Percentiles rank a stretch among this genome's conserved stretches.
Evolutionary conservation across 2,113 vertebrate species (phyloP).

Genomic region (Colaptes auratus): DNA sequence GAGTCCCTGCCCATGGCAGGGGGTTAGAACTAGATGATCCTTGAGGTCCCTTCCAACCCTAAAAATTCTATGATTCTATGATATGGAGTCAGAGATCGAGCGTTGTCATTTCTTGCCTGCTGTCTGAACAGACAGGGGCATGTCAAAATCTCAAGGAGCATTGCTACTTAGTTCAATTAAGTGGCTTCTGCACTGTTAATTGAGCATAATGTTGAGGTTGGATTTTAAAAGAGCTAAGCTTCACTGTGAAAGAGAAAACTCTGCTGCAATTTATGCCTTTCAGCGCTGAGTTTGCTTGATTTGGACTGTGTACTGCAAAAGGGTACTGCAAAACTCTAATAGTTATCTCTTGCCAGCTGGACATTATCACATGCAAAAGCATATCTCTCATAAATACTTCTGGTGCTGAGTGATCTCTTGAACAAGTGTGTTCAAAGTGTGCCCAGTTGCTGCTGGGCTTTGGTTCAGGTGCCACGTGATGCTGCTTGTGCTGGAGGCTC

Average conservation of each 20-base stretch:
- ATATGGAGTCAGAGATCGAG: not conserved
- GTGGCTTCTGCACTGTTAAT: not conserved
- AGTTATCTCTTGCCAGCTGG: conserved; percentile 22
- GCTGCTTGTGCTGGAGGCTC: conserved; percentile 14
- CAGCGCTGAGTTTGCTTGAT: not conserved
- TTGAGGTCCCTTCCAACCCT: too few relatives aligned
- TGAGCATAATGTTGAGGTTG: not conserved
- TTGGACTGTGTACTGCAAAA: not conserved
- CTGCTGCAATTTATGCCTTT: not conserved
- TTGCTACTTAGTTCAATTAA: not conserved
- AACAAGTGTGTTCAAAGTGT: not conserved
- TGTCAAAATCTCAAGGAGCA: not conserved
- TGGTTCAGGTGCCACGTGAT: not conserved
- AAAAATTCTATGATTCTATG: too few relatives aligned
- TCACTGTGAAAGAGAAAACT: not conserved
- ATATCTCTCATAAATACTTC: not conserved
- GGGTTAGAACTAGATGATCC: too few relatives aligned
- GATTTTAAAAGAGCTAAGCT: not conserved
- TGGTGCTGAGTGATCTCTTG: not conserved
- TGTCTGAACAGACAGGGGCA: not conserved
- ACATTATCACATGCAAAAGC: not conserved
- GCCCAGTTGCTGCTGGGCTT: not conserved
- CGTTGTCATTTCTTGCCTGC: not conserved
- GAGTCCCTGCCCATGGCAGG: too few relatives aligned
- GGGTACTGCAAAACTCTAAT: not conserved